These are phyloP conservation scores for Camponotus pennsylvanicus DNA, from an alignment of 1,140 invertebrate species.

Conservation along the genomic window DNA sequence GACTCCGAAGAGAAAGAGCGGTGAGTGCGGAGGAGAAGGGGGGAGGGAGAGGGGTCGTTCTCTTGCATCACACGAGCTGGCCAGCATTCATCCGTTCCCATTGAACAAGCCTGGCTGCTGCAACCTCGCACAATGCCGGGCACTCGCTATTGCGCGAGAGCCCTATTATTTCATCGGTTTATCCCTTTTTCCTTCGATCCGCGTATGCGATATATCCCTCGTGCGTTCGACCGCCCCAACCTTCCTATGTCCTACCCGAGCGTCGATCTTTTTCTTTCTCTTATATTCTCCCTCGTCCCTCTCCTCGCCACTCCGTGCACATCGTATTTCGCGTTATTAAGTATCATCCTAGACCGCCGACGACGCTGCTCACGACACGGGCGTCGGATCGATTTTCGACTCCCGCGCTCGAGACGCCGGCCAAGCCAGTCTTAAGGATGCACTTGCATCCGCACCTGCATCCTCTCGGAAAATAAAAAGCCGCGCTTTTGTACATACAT, in stretches of 20 bases:
- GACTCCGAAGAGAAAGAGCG: conserved; percentile 38
- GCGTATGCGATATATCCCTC: conserved; percentile 56
- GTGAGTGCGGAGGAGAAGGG: not conserved
- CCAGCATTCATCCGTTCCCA: conserved; percentile 75
- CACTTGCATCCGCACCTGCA: conserved; percentile 24
- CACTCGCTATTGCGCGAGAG: conserved; percentile 64
- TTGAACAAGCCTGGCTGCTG: conserved; percentile 66
- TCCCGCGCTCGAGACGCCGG: conserved; percentile 34
- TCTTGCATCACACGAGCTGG: conserved; percentile 48
- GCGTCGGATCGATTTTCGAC: conserved; percentile 68
- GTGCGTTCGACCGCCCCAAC: conserved; percentile 5
- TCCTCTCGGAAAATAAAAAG: conserved; percentile 17
- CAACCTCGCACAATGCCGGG: conserved; percentile 68
- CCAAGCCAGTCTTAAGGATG: not conserved
- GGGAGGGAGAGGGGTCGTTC: not conserved
- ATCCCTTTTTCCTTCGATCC: conserved; percentile 62
- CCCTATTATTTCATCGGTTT: conserved; percentile 73
- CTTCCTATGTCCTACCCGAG: conserved; percentile 1
- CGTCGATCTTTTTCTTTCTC: conserved; percentile 25
- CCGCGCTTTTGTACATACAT: not conserved
- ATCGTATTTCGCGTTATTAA: conserved; percentile 68
- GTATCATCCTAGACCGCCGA: conserved; percentile 65
- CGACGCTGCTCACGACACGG: conserved; percentile 28
- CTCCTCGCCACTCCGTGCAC: not conserved
- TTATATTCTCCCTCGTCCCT: not conserved